Base-by-base conservation (phyloP, 2,113 vertebrate species). In the Osmerus mordax region DNA sequence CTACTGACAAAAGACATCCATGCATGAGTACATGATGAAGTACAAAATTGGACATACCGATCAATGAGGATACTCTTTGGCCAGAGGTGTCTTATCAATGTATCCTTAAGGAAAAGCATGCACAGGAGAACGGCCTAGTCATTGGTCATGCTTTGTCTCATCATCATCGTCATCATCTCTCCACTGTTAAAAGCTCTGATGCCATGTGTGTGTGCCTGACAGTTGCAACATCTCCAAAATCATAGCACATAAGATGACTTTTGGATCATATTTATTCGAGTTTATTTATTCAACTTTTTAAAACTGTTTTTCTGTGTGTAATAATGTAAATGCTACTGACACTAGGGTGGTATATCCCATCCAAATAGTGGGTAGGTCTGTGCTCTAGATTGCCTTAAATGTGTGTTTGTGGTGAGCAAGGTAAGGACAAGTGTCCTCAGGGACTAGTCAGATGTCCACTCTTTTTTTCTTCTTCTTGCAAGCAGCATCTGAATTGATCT, bases 1-100 rank as follows among this genome's bases (percentile, higher is more conserved):
- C 91, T 92, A 0, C 89, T 92, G 19, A 68, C 90, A 80, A 94
- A 95, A 75, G 87, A 93, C 51, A 79, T 82, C 15, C 81, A 77
- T 13, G 89, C 89, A 60, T 93, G 89, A 93, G 53, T 32, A 18
- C 21, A 21, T 11, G 56, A 74, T 75, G 23, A 61, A 25, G 25
- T 23, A 58, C n/a, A 59, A 47, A 13, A 69, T n/a, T 16, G 54
- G n/a, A 51, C 63, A 4, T 67, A 28, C 56, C 8, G 6, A 69
- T 59, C 25, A 8, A 55, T 53, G 64, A 68, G 61, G 61, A 62
- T 23, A 8, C 58, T 55, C 68, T 15, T 56, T 54, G 65, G 18
- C 51, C 32, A 29, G 3, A 56, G 32, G 18, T 5, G 41, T 15
- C 58, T 12, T 47, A 47, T 47, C 41, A 60, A 21, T 18, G 11